phyloP scores from a whole-genome alignment of 2,888 invertebrate species.

The Acrobasis suavella region DNA sequence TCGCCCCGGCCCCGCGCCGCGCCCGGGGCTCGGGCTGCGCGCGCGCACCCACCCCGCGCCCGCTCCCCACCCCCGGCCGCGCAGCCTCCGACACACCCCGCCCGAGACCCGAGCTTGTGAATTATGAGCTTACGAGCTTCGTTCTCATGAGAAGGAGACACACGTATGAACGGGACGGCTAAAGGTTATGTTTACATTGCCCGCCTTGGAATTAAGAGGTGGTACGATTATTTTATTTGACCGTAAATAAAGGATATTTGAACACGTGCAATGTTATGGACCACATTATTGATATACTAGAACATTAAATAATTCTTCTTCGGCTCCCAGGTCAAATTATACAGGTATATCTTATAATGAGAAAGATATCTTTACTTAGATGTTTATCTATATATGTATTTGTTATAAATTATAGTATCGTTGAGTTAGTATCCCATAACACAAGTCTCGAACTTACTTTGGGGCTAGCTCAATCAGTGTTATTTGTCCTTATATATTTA shows the following conservation, averaged over 20 bases:
- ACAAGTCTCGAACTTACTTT: too few relatives aligned
- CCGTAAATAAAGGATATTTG: constrained; percentile 22
- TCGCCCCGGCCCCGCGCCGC: constrained; percentile 67
- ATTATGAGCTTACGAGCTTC: constrained; percentile 66
- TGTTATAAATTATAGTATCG: too few relatives aligned
- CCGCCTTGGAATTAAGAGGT: constrained; percentile 33
- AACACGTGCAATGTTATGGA: not conserved
- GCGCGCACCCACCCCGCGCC: constrained; percentile 57
- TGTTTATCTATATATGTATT: too few relatives aligned
- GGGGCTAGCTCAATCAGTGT: too few relatives aligned
- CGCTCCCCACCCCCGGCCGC: constrained; percentile 42
- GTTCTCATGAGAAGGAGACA: constrained; percentile 51
- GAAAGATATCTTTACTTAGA: too few relatives aligned
- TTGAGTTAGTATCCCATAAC: too few relatives aligned
- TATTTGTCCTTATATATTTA: too few relatives aligned
- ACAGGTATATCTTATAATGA: too few relatives aligned
- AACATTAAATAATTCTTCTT: not conserved
- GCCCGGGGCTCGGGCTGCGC: constrained; percentile 53
- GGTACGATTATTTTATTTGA: constrained; percentile 36
- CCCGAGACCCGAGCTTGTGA: constrained; percentile 59
- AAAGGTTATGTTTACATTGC: constrained; percentile 57
- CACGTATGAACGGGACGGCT: constrained; percentile 51
- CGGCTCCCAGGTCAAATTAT: too few relatives aligned
- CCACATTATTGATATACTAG: not conserved
- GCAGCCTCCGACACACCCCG: constrained; percentile 70